A percentile compares a stretch with the other conserved stretches of the same genome.
Evolutionary conservation across 2,888 invertebrate genomes (phyloP).

Genomic region (Pachydiplax longipennis): DNA sequence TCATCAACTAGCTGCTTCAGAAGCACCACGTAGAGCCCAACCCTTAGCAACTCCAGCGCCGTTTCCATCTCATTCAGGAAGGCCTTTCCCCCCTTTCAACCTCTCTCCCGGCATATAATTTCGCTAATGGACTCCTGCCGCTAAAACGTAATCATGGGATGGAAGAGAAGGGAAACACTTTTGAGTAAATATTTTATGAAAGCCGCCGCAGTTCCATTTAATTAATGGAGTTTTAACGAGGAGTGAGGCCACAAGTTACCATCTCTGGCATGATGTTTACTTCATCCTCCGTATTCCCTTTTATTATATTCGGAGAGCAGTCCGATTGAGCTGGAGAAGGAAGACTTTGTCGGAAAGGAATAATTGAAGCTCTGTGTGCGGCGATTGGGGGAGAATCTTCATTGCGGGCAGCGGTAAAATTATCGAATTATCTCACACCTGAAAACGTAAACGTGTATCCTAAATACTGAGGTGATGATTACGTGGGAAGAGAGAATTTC

Average conservation of each 20-base stretch:
- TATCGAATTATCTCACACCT: no score
- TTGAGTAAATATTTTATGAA: conserved; percentile 51
- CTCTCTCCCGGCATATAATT: conserved; percentile 28
- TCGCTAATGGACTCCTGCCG: conserved; percentile 47
- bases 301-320: background rate
- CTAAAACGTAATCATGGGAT: conserved; percentile 50
- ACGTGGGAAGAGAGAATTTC: no score
- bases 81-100: background rate
- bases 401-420: no score
- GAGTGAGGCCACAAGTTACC: conserved; percentile 49
- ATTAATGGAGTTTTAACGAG: conserved; percentile 51
- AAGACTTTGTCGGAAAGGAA: no score
- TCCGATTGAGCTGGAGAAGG: no score
- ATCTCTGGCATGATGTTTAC: conserved; percentile 46
- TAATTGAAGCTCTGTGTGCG: no score
- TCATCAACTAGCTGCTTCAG: background rate
- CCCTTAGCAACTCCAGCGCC: background rate
- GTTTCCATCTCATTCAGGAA: background rate
- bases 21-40: background rate
- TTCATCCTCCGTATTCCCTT: background rate
- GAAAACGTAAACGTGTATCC: no score
- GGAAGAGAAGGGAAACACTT: conserved; percentile 49
- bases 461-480: no score
- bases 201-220: conserved; percentile 50
- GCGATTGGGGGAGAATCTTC: no score